Evolutionary conservation across 2,888 invertebrate species (phyloP).

Genomic region (Morinoia aosen): DNA sequence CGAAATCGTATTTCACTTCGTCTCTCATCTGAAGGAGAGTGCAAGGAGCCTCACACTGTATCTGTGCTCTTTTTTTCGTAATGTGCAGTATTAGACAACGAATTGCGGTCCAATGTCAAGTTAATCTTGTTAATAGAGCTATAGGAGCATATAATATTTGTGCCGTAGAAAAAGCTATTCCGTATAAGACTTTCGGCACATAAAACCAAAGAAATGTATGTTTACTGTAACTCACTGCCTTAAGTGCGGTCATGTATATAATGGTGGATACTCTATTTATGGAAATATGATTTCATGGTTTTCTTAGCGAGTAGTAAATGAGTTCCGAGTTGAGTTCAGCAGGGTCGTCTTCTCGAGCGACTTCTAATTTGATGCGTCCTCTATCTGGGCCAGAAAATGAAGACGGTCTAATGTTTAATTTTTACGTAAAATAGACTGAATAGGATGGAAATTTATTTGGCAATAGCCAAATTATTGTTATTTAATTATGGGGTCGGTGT

Average conservation of each 20-base stretch:
- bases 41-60: background rate
- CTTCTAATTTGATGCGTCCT: background rate
- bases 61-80: background rate
- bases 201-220: constrained; percentile 1
- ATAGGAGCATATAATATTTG: background rate
- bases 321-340: background rate
- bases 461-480: background rate
- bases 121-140: constrained; percentile 16
- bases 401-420: background rate
- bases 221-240: background rate
- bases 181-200: background rate
- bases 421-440: background rate
- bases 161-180: background rate
- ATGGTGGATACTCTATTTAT: constrained; percentile 1
- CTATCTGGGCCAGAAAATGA: background rate
- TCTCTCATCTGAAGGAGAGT: background rate
- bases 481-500: background rate
- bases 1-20: background rate
- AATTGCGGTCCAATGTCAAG: constrained; percentile 23
- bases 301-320: background rate
- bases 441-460: background rate
- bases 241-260: constrained; percentile 3
- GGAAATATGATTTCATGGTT: background rate
- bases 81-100: background rate
- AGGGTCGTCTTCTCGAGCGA: background rate